phyloP scores from a whole-genome alignment of 2,888 invertebrate genomes.

The Blera fallax region DNA sequence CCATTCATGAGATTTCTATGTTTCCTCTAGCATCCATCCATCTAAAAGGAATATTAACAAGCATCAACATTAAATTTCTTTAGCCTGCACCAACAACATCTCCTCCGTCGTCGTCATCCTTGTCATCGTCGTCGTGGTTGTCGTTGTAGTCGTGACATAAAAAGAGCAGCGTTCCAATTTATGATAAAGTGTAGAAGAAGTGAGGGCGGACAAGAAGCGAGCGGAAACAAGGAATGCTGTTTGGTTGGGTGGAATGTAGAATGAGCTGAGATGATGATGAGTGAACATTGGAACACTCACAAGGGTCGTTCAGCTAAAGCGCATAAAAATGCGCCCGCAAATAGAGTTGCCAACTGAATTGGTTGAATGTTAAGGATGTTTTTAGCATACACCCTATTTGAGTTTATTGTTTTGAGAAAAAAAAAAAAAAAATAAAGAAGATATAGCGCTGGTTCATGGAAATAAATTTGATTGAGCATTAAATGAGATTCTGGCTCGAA shows the following conservation, averaged over 20 bases:
- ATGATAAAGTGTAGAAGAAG: constrained; percentile 9
- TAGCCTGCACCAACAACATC: constrained; percentile 20
- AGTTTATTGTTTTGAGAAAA: constrained; percentile 25
- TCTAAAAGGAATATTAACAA: constrained; percentile 68
- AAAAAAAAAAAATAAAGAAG: too few species aligned
- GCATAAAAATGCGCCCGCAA: constrained; percentile 57
- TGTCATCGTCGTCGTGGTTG: constrained; percentile 30
- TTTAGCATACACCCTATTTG: not conserved
- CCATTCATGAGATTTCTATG: constrained; percentile 27
- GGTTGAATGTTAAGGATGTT: not conserved
- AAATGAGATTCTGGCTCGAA: constrained; percentile 25
- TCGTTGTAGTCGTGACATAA: constrained; percentile 49
- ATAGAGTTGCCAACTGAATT: constrained; percentile 49
- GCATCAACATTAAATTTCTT: constrained; percentile 70
- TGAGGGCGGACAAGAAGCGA: constrained; percentile 2
- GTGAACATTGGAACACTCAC: constrained; percentile 47
- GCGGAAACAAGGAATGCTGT: constrained; percentile 47
- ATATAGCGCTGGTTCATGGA: not conserved
- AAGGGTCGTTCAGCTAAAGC: constrained; percentile 55
- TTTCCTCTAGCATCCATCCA: constrained; percentile 57
- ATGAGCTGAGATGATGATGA: constrained; percentile 36
- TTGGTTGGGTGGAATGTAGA: constrained; percentile 35
- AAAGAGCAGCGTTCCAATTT: constrained; percentile 65
- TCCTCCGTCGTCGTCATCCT: not conserved
- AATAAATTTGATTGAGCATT: constrained; percentile 60